These are phyloP conservation scores for Teinopalpus imperialis DNA, from an alignment of 2,888 invertebrate genomes.

Conservation along the genomic window DNA sequence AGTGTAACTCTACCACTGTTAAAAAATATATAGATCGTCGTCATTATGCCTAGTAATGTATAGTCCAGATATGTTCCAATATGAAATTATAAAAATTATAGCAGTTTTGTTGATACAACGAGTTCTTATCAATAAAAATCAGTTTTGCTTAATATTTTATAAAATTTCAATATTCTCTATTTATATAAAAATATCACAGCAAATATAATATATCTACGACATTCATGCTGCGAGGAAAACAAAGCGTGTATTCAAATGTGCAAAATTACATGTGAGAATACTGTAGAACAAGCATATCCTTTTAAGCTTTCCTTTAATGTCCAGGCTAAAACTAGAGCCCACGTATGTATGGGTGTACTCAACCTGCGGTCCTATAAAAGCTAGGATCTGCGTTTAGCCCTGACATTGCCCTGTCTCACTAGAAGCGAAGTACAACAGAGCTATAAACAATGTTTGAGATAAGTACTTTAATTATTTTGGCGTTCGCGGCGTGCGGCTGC, in stretches of 20 bases:
- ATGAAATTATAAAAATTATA: too few relatives aligned
- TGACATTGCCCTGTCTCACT: conserved; percentile 69
- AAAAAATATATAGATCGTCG: too few relatives aligned
- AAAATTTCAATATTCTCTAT: too few relatives aligned
- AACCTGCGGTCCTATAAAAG: conserved; percentile 69
- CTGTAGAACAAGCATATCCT: conserved; percentile 60
- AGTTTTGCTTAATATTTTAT: too few relatives aligned
- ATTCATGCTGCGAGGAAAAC: conserved; percentile 7
- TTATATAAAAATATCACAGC: too few relatives aligned
- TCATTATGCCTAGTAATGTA: too few relatives aligned
- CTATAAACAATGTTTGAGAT: conserved; percentile 50
- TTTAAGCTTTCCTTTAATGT: conserved; percentile 64
- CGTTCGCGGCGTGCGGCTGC: conserved; percentile 34
- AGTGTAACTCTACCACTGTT: too few relatives aligned
- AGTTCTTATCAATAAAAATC: too few relatives aligned
- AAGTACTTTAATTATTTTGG: conserved; percentile 39
- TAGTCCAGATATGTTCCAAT: too few relatives aligned
- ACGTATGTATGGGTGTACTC: conserved; percentile 62
- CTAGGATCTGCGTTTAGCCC: conserved; percentile 64
- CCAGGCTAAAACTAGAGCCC: conserved; percentile 70
- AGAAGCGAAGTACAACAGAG: conserved; percentile 36
- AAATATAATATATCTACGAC: too few relatives aligned
- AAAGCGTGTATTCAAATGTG: conserved; percentile 18
- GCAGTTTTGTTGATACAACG: too few relatives aligned
- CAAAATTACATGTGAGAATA: conserved; percentile 27